Base-by-base conservation (phyloP, 1,140 invertebrate genomes). In the Choristoneura fumiferana region DNA sequence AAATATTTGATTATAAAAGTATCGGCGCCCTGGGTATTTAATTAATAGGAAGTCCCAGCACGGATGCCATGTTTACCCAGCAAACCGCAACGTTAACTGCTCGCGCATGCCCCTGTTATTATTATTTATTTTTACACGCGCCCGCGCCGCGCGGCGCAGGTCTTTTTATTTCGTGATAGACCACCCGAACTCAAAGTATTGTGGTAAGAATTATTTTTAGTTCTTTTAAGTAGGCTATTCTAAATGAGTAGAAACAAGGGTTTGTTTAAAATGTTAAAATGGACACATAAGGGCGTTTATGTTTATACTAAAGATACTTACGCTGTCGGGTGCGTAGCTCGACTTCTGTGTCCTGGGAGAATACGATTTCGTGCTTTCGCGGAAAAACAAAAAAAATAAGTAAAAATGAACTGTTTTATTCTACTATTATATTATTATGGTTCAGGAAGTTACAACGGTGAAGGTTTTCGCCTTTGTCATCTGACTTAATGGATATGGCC, bases 21-120 rank as follows among this genome's bases (percentile, higher is more conserved):
- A 39, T 12, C 34, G 1, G 29, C 15, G 13, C 34, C 12, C 1
- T 52, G 45, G 59, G 54, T 67, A 64, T 63, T 53, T 58, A 62
- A 61, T 52, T 65, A 54, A 69, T 76, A 72, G 81, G 78, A 84
- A 82, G 73, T 78, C 70, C 52, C 63, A 68, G 55, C 67, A 74
- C 76, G 82, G 80, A 85, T 78, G 79, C 78, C 54, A 67, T 86
- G 83, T 84, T 84, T 84, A 76, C 62, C 66, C 67, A 78, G 58
- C 64, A 76, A 74, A 82, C 81, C 79, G 78, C 79, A 79, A 76
- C 68, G 58, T 58, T 49, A 58, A 57, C 37, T 52, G 59, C 66
- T 60, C 61, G 38, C 38, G 68, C 69, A 64, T 54, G 56, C 45
- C 57, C 49, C 62, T 67, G 71, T 74, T 76, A 77, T 82, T 76